Base-by-base conservation (phyloP, 2,113 vertebrate species). In the Gymnarchus niloticus region DNA sequence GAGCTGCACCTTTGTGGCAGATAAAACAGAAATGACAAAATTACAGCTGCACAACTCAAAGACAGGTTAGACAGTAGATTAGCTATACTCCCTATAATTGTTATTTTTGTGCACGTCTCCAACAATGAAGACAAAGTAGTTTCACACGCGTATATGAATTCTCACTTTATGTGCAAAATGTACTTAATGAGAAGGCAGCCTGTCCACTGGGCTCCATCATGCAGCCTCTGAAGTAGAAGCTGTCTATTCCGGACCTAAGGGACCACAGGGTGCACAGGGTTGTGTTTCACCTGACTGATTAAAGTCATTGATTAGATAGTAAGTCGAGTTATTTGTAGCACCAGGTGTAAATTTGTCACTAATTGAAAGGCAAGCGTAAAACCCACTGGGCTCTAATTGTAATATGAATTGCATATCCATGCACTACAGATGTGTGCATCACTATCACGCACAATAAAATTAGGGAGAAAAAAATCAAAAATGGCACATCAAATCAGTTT, bases 261-360 rank as follows among this genome's bases (percentile, higher is more conserved):
- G 44, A 49, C 46, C 14, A 21, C 48, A 28, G 46, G 14, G 57
- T 14, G 46, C 33, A 48, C 48, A 12, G 48, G 57, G 19, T 61
- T 28, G 19, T 3, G 10, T 23, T 44, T 6, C 56, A 46, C 41
- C 19, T 48, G 37, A 5, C 4, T 77, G 41, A 77, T 77, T 44
- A 77, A 77, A 37, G 41, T 48, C 76, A 78, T 48, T 78, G 41
- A 78, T 14, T 14, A 54, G 52, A 54, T 54, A 54, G 52, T 78
- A 17, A 78, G 76, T 78, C 41, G 9, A 37, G 76, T 0, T 78
- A 78, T 48, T 23, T 21, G 41, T 21, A 19, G 76, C 1, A 19
- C 76, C 76, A 78, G 76, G 76, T 48, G 76, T 78, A 48, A 73
- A 73, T 73, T 19, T 73, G 33, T 73, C 14, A 28, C 65, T 73